Conservation (phyloP, 2,113 vertebrate genomes). For the Narcine bancroftii region DNA sequence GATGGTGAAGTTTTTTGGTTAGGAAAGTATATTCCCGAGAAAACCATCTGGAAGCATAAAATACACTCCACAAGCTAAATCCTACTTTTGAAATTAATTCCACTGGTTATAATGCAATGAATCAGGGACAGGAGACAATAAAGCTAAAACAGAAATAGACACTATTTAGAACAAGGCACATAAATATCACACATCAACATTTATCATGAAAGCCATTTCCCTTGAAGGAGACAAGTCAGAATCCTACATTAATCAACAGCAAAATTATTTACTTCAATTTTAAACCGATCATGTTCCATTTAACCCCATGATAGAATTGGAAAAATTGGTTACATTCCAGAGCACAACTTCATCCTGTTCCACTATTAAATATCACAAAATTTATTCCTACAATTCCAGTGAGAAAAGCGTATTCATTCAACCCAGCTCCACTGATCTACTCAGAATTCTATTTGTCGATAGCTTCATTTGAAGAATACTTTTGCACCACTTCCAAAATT, state of each 20-base stretch:
- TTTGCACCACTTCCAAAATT: neutral
- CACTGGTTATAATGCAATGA: too few relatives aligned
- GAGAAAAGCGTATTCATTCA: neutral
- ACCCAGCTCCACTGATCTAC: neutral
- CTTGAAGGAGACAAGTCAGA: neutral
- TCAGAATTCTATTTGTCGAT: neutral
- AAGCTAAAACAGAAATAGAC: too few relatives aligned
- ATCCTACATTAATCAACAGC: neutral
- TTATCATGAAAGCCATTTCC: neutral
- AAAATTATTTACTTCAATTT: neutral
- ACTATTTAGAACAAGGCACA: too few relatives aligned
- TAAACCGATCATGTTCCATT: neutral
- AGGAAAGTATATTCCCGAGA: too few relatives aligned
- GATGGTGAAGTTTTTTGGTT: neutral
- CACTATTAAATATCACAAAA: neutral
- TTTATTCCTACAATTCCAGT: neutral
- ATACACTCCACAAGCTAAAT: too few relatives aligned
- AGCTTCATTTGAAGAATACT: neutral
- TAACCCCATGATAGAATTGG: neutral
- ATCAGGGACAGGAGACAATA: too few relatives aligned
- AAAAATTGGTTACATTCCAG: neutral
- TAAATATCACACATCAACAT: neutral
- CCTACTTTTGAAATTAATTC: too few relatives aligned
- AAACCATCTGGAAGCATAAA: too few relatives aligned
- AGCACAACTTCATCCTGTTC: neutral